Conservation (phyloP, 2,888 invertebrate genomes). For the Colostygia pectinataria region DNA sequence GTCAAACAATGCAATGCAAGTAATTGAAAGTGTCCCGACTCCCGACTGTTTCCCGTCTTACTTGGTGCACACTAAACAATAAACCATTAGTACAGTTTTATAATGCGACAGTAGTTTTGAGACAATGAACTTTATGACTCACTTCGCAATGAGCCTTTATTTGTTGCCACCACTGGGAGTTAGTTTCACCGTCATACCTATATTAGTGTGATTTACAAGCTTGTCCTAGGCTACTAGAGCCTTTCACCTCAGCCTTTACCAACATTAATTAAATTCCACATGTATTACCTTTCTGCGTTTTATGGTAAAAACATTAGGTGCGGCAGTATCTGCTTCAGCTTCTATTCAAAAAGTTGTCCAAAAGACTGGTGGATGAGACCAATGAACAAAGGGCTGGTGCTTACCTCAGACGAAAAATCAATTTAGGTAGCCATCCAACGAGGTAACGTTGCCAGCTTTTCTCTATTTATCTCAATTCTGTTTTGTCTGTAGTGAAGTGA, state of each 20-base stretch:
- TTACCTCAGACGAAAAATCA: no score
- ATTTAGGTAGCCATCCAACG: no score
- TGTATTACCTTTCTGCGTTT: no score
- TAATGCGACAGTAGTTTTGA: conserved; percentile 61
- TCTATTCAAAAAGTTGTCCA: no score
- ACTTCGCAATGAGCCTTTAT: conserved; percentile 38
- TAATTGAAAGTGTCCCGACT: conserved; percentile 71
- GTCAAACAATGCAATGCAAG: conserved; percentile 65
- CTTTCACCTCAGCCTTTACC: neutral
- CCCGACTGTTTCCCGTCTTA: conserved; percentile 51
- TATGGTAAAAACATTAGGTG: no score
- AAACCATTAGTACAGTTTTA: conserved; percentile 71
- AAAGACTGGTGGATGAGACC: no score
- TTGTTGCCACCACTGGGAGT: conserved; percentile 22
- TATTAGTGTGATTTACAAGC: conserved; percentile 23
- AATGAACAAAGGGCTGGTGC: no score
- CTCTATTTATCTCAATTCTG: no score
- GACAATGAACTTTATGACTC: conserved; percentile 66
- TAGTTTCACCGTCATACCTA: conserved; percentile 25
- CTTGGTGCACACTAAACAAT: conserved; percentile 60
- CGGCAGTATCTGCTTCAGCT: no score
- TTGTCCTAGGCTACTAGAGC: neutral
- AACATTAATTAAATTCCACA: no score
- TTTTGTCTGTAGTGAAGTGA: no score
- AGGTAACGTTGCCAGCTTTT: no score